phyloP scores from a whole-genome alignment of 2,797 vertebrate species.

The Spinibarbus caldwelli region DNA sequence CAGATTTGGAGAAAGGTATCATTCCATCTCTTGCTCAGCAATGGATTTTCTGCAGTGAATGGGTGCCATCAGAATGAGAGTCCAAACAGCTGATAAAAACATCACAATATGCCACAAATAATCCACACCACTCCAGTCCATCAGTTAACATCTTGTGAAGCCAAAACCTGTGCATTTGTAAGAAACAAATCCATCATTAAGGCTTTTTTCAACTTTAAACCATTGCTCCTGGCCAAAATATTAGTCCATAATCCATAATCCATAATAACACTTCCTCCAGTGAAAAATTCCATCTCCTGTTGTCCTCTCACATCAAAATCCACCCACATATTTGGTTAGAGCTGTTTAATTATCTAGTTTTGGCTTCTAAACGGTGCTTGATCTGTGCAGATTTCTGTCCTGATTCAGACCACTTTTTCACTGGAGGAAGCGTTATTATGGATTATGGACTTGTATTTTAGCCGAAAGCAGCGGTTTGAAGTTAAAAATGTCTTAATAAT shows the following conservation, averaged over 20 bases:
- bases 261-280: not conserved
- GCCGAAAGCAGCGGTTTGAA: not conserved
- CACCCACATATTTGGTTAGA: not conserved
- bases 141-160: not conserved
- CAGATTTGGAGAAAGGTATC: not conserved
- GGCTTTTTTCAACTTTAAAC: not conserved
- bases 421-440: not conserved
- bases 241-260: not conserved
- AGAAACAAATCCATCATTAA: not conserved
- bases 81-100: not conserved
- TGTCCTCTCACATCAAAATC: not conserved
- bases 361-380: not conserved
- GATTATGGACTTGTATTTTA: not conserved
- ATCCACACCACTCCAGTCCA: not conserved
- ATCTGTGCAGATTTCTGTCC: not conserved
- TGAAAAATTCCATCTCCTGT: not conserved
- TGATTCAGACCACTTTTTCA: not conserved
- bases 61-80: not conserved
- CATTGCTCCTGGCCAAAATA: not conserved
- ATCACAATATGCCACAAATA: not conserved
- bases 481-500: not conserved
- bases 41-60: not conserved
- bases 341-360: not conserved
- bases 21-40: not conserved
- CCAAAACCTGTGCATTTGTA: not conserved